Base-by-base conservation (phyloP, 53 echinoderm and acorn worm genomes). In the Zoroaster sp. region DNA sequence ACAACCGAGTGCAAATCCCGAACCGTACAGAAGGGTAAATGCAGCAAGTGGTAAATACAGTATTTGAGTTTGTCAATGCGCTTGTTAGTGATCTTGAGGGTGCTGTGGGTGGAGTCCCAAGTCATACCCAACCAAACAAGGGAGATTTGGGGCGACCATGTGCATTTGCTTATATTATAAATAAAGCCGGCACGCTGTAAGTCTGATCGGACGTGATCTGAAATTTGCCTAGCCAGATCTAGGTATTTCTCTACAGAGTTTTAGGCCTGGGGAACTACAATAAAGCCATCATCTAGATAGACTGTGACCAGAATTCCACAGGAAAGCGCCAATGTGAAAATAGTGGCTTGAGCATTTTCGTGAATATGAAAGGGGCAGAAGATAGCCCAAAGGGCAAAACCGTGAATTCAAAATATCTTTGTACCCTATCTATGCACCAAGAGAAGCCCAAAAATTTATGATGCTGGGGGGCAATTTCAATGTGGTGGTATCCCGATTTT, bases 361-460 rank as follows among this genome's bases (percentile, higher is more conserved):
- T 82, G 68, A 82, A 82, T 68, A 82, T 68, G 18, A 51, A 78
- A 15, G 78, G 82, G 35, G 82, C 82, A 32, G 82, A 23, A 2
- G 82, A 40, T 21, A 75, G 76, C 1, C 76, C 45, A 75, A 46
- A 73, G 4, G 73, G 73, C 3, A 75, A 18, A 47, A 49, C 45
- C 28, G 46, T 47, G 12, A 75, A 47, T 14, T 31, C 31, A 11
- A 20, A 53, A 53, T 5, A 53, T 21, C 54, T 53, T 3, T 53
- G 54, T n/a, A 53, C 54, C 4, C 42, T 31, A 6, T 49, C 46
- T 11, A 44, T 30, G 49, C 4, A 0, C 49, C 51, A 49, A 32
- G 46, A 46, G 8, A 75, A 75, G 1, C 53, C 53, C n/a, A 53
- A 53, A 47, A 41, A 75, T 12, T 42, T 25, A 1, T 32, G 31